Evolutionary conservation across 2,888 invertebrate species (phyloP).

Genomic region (Latrodectus elegans): DNA sequence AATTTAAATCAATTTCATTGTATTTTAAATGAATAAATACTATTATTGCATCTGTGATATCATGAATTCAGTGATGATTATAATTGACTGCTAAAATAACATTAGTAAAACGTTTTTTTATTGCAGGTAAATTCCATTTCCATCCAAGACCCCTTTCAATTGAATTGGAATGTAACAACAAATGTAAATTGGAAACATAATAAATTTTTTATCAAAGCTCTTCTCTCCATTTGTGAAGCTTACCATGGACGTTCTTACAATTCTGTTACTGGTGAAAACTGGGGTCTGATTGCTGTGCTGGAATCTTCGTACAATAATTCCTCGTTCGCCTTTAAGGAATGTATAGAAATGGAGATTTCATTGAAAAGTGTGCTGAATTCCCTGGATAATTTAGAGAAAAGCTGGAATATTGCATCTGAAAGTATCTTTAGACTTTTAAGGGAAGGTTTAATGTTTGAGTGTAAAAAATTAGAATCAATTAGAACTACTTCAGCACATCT

Average conservation of each 20-base stretch:
- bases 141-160: constrained; percentile 45
- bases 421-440: not conserved
- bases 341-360: not conserved
- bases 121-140: constrained; percentile 36
- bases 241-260: not conserved
- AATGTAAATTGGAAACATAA: constrained; percentile 30
- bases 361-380: not conserved
- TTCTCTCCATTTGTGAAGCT: constrained; percentile 12
- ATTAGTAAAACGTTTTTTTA: not conserved
- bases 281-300: not conserved
- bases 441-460: not conserved
- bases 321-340: not conserved
- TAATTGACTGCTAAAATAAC: too few species aligned
- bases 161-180: constrained; percentile 42
- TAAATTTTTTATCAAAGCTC: constrained; percentile 16
- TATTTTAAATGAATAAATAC: too few species aligned
- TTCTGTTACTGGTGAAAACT: not conserved
- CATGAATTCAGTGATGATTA: too few species aligned
- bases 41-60: too few species aligned
- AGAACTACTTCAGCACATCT: not conserved
- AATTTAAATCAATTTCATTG: too few species aligned
- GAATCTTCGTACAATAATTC: not conserved
- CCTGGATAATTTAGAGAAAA: not conserved
- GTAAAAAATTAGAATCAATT: not conserved
- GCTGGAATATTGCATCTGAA: not conserved